These are phyloP conservation scores for Operophtera brumata DNA, from an alignment of 2,888 invertebrate species.

Conservation along the genomic window DNA sequence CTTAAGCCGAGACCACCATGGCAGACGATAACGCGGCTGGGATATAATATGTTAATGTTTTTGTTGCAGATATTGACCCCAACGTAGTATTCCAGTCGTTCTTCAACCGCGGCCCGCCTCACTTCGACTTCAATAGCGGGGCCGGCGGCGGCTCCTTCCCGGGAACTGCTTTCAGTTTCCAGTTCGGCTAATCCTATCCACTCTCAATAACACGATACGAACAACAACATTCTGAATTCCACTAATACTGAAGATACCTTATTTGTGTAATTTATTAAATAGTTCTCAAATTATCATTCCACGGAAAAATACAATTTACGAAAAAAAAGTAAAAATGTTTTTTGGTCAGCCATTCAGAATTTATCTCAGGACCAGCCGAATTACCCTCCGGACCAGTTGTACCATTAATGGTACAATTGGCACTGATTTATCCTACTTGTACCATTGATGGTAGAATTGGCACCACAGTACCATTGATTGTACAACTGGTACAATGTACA, in stretches of 20 bases:
- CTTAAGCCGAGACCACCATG: too few relatives aligned
- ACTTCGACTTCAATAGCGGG: conserved; percentile 76
- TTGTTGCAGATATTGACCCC: conserved; percentile 86
- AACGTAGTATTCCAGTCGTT: conserved; percentile 92
- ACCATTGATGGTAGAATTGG: too few relatives aligned
- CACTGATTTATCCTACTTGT: too few relatives aligned
- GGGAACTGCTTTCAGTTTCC: conserved; percentile 84
- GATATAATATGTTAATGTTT: background rate
- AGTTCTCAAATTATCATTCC: conserved; percentile 30
- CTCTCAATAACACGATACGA: conserved; percentile 15
- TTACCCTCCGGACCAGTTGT: too few relatives aligned
- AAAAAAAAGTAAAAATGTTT: conserved; percentile 16
- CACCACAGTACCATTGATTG: too few relatives aligned
- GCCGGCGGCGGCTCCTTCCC: conserved; percentile 77
- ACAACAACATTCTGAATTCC: conserved; percentile 16
- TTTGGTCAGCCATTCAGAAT: conserved; percentile 8
- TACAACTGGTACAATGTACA: too few relatives aligned
- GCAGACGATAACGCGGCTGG: too few relatives aligned
- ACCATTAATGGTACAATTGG: too few relatives aligned
- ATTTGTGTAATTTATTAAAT: conserved; percentile 13
- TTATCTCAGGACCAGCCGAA: background rate
- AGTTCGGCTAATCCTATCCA: conserved; percentile 84
- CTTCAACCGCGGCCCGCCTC: conserved; percentile 83
- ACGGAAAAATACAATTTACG: conserved; percentile 15
- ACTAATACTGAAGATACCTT: conserved; percentile 7